Conservation (phyloP, 2,797 vertebrate species). For the Gallirallus australis region DNA sequence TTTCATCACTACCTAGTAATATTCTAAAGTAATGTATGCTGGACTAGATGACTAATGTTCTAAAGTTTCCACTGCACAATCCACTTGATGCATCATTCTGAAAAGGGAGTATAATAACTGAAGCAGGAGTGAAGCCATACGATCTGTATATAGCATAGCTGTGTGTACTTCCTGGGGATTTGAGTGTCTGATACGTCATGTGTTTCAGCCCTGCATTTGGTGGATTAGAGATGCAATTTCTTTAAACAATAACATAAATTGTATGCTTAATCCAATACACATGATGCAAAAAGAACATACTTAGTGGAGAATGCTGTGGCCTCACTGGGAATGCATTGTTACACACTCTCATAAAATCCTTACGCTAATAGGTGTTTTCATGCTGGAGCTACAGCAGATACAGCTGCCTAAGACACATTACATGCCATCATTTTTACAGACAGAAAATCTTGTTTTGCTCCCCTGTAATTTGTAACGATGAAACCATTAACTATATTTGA, state of each 20-base stretch:
- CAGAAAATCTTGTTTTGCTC: neutral
- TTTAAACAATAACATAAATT: constrained; percentile 43
- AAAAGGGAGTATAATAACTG: constrained; percentile 4
- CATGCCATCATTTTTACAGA: neutral
- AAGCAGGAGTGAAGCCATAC: constrained; percentile 13
- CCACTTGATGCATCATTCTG: neutral
- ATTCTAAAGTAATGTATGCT: constrained; percentile 26
- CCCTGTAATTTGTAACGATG: neutral
- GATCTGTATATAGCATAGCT: neutral
- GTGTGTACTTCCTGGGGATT: neutral
- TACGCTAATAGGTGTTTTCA: neutral
- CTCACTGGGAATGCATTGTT: neutral
- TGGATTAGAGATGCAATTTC: constrained; percentile 43
- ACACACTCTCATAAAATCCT: neutral
- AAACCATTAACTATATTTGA: neutral
- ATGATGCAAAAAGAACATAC: neutral
- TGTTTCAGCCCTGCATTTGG: constrained; percentile 23
- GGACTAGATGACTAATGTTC: constrained; percentile 42
- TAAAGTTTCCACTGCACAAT: neutral
- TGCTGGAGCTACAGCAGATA: neutral
- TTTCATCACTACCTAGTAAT: constrained; percentile 55
- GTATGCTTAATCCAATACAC: constrained; percentile 41
- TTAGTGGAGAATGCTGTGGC: neutral
- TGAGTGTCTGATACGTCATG: neutral
- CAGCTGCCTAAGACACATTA: neutral